These are phyloP conservation scores for Gryllus bimaculatus DNA, from an alignment of 1,140 invertebrate species.

Conservation along the genomic window DNA sequence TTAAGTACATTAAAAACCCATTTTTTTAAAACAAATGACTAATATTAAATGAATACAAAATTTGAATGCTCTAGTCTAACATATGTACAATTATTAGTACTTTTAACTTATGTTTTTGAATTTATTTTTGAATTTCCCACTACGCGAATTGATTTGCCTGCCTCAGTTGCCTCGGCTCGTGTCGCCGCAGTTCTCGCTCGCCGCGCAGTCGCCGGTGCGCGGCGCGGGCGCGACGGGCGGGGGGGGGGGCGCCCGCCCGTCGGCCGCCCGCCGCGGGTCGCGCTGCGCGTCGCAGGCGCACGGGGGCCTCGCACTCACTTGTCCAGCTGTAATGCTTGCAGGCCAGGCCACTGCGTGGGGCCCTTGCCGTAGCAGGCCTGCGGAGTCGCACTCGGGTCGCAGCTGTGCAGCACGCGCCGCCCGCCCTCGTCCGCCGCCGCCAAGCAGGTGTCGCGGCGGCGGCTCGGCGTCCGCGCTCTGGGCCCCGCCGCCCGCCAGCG, in stretches of 20 bases:
- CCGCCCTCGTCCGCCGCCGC: constrained; percentile 7
- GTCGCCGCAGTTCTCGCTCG: no score
- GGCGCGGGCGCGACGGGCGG: no score
- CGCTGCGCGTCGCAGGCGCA: background rate
- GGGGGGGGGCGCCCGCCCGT: background rate
- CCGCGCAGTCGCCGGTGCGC: background rate
- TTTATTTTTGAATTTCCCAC: no score
- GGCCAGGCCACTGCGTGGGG: constrained; percentile 65
- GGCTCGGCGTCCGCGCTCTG: no score
- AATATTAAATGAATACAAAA: no score
- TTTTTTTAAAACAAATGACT: no score
- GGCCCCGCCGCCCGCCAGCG: constrained; percentile 49
- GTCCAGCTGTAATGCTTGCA: constrained; percentile 68
- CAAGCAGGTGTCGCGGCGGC: constrained; percentile 12
- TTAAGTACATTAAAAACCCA: no score
- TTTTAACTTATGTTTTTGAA: no score
- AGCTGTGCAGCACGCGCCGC: constrained; percentile 54
- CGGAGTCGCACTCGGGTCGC: constrained; percentile 71
- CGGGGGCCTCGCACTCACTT: constrained; percentile 45
- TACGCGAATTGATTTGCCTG: no score
- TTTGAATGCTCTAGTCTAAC: no score
- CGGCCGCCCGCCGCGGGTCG: background rate
- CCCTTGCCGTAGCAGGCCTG: constrained; percentile 74
- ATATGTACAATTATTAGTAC: no score
- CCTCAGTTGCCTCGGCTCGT: no score